Evolutionary conservation across 2,797 vertebrate species (phyloP).

Genomic region (Siniperca obscura): DNA sequence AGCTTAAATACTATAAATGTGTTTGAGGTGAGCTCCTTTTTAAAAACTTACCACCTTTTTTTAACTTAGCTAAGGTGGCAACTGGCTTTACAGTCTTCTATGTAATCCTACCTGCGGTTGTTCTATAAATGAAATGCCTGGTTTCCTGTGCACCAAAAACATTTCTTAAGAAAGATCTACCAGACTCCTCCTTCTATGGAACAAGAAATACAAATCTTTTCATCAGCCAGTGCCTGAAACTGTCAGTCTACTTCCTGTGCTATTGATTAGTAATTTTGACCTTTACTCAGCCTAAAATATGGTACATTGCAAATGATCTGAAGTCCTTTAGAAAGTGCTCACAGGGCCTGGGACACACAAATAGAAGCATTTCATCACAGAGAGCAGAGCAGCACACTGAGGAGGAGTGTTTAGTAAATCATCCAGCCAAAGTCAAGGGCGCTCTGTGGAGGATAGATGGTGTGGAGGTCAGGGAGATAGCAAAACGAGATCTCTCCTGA

Average conservation of each 20-base stretch:
- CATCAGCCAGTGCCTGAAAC: neutral
- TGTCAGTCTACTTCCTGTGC: neutral
- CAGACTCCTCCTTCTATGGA: neutral
- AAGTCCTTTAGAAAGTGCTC: constrained; percentile 17
- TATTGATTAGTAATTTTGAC: constrained; percentile 9
- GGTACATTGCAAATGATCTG: constrained; percentile 23
- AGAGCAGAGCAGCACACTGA: constrained; percentile 14
- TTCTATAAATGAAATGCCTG: neutral
- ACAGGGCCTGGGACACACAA: neutral
- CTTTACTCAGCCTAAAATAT: neutral
- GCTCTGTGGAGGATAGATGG: constrained; percentile 35
- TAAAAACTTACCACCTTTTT: neutral
- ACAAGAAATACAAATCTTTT: neutral
- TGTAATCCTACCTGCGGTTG: neutral
- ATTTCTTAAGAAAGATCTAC: neutral
- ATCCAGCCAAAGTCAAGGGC: constrained; percentile 61
- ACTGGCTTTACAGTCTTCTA: neutral
- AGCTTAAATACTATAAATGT: neutral
- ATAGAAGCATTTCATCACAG: constrained; percentile 24
- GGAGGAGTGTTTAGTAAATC: constrained; percentile 53
- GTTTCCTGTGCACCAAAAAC: neutral
- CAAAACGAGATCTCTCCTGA: constrained; percentile 44
- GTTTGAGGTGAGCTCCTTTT: neutral
- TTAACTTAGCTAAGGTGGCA: neutral
- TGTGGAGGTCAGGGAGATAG: constrained; percentile 54